Evolutionary conservation across 2,797 vertebrate species (phyloP).

Genomic region (Gastrophryne carolinensis): DNA sequence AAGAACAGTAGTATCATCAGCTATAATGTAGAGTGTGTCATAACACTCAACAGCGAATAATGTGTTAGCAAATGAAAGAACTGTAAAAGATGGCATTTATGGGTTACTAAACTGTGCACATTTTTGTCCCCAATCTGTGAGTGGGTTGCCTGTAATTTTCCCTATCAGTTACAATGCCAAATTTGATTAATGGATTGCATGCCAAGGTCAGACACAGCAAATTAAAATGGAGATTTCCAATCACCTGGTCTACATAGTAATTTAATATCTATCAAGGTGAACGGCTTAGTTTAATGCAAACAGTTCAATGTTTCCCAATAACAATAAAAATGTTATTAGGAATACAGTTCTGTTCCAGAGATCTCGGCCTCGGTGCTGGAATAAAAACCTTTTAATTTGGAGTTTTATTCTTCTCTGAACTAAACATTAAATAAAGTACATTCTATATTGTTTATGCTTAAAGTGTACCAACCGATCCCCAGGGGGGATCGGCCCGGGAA

Average conservation of each 20-base stretch:
- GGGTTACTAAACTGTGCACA: not conserved
- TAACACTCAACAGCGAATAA: no score
- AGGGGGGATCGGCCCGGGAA: no score
- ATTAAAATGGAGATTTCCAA: not conserved
- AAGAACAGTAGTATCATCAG: no score
- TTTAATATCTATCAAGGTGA: not conserved
- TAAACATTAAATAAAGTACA: not conserved
- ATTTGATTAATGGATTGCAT: not conserved
- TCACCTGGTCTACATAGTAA: not conserved
- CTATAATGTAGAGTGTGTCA: no score
- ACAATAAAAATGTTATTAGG: not conserved
- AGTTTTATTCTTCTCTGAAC: not conserved
- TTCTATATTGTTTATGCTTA: not conserved
- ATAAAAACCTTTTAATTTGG: not conserved
- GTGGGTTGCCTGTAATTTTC: not conserved
- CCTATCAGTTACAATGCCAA: not conserved
- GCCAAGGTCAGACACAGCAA: not conserved
- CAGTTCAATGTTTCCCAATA: not conserved
- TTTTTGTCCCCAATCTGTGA: no score
- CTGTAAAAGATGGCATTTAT: no score
- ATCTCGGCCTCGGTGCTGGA: not conserved
- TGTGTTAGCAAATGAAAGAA: no score
- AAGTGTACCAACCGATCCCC: no score
- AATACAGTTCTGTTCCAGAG: not conserved
- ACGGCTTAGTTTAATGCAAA: not conserved